phyloP scores from a whole-genome alignment of 2,113 vertebrate species.

The Taurulus bubalis region DNA sequence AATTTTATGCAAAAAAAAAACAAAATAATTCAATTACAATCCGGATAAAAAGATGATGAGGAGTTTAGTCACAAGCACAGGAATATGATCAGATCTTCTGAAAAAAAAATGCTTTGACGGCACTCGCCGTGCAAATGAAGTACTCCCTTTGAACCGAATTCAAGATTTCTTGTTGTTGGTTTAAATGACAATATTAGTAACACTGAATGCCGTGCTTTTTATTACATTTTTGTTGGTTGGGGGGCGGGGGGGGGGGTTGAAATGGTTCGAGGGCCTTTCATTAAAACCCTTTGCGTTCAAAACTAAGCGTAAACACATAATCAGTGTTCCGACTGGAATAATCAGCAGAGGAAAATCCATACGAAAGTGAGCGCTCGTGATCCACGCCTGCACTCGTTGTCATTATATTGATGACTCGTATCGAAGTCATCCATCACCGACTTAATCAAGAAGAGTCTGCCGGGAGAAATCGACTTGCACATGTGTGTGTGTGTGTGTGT shows the following conservation, averaged over 20 bases:
- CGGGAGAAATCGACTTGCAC: neutral
- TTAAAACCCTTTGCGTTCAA: neutral
- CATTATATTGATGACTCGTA: constrained; percentile 55
- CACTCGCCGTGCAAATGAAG: no score
- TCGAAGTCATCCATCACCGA: constrained; percentile 58
- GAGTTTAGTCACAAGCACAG: neutral
- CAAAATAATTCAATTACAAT: no score
- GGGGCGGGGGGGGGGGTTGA: neutral
- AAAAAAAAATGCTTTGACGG: neutral
- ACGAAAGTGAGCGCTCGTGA: constrained; percentile 36
- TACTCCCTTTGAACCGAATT: neutral
- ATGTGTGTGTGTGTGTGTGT: neutral
- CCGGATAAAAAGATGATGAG: neutral
- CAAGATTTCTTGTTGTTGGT: neutral
- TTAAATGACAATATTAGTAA: neutral
- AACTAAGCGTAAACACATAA: constrained; percentile 8
- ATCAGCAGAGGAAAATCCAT: constrained; percentile 49
- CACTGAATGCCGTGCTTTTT: neutral
- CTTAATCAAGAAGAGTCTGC: constrained; percentile 24
- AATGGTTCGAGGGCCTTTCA: neutral
- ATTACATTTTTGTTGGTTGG: no score
- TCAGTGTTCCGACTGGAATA: constrained; percentile 24
- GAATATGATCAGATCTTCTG: neutral
- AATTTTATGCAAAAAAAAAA: no score
- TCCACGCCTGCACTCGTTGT: constrained; percentile 33